Conservation (phyloP, 2,888 invertebrate genomes). For the Belgica antarctica region DNA sequence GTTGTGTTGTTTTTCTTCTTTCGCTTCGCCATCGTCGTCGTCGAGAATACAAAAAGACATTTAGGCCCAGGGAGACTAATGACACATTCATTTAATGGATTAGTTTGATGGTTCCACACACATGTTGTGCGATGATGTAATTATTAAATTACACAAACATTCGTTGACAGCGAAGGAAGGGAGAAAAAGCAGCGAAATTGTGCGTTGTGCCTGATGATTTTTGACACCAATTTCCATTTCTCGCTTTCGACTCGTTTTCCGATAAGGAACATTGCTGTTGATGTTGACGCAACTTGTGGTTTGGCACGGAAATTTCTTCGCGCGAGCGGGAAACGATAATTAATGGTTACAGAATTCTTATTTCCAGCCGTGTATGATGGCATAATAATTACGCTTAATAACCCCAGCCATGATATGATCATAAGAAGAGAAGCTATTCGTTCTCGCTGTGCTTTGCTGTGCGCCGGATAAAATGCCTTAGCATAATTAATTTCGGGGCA, state of each 20-base stretch:
- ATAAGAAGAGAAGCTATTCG: not conserved
- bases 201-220: slow-evolving; percentile 30
- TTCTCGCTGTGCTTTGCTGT: not conserved
- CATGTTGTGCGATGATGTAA: slow-evolving; percentile 36
- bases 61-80: slow-evolving; percentile 37
- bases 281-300: slow-evolving; percentile 28
- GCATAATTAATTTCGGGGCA: slow-evolving; percentile 18
- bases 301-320: not conserved
- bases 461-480: not conserved
- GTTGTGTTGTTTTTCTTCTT: not conserved
- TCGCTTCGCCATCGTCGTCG: not conserved
- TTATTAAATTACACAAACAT: slow-evolving; percentile 42
- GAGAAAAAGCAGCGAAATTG: too few species aligned
- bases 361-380: not conserved
- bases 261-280: slow-evolving; percentile 21
- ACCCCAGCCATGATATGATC: slow-evolving; percentile 42
- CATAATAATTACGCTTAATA: slow-evolving; percentile 41
- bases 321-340: not conserved
- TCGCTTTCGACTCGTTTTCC: slow-evolving; percentile 6
- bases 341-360: slow-evolving; percentile 2
- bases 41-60: slow-evolving; percentile 36
- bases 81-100: slow-evolving; percentile 42
- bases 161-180: not conserved
- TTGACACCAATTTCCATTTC: not conserved
- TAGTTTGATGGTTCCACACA: slow-evolving; percentile 32